Conservation (phyloP, 2,888 invertebrate species). For the Mylabris sibirica region DNA sequence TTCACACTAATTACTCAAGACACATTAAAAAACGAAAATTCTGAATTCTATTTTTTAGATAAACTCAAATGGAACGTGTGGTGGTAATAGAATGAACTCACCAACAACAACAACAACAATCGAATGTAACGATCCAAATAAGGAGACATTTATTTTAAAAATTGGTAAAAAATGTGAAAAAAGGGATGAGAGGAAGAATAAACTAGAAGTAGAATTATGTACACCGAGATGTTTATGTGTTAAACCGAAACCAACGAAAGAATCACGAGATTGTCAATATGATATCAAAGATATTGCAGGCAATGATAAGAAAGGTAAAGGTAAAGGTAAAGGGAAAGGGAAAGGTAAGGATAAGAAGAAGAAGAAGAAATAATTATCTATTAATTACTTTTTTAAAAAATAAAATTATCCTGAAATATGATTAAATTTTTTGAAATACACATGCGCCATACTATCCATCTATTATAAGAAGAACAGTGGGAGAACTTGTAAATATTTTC, state of each 20-base stretch:
- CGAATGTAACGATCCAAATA: slow-evolving; percentile 71
- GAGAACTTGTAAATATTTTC: slow-evolving; percentile 2
- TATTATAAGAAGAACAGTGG: not conserved
- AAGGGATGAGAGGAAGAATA: slow-evolving; percentile 70
- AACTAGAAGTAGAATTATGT: slow-evolving; percentile 74
- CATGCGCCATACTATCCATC: not conserved
- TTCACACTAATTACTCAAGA: too few species aligned
- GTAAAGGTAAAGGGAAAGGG: slow-evolving; percentile 40
- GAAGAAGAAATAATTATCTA: slow-evolving; percentile 30
- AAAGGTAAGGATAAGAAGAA: slow-evolving; percentile 39
- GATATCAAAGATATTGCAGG: slow-evolving; percentile 63
- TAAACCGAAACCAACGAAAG: slow-evolving; percentile 67
- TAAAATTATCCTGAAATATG: slow-evolving; percentile 3
- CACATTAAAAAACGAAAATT: too few species aligned
- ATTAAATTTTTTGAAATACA: not conserved
- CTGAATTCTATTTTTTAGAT: too few species aligned
- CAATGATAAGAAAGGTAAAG: slow-evolving; percentile 29
- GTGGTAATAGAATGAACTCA: not conserved
- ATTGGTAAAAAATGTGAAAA: slow-evolving; percentile 80
- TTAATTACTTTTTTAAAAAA: not conserved
- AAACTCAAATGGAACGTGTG: not conserved
- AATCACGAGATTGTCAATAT: slow-evolving; percentile 73
- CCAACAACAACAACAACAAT: slow-evolving; percentile 50
- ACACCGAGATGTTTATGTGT: slow-evolving; percentile 74
- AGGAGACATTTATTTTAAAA: slow-evolving; percentile 75